Evolutionary conservation across 2,888 invertebrate species (phyloP).

Genomic region (Rhagium mordax): DNA sequence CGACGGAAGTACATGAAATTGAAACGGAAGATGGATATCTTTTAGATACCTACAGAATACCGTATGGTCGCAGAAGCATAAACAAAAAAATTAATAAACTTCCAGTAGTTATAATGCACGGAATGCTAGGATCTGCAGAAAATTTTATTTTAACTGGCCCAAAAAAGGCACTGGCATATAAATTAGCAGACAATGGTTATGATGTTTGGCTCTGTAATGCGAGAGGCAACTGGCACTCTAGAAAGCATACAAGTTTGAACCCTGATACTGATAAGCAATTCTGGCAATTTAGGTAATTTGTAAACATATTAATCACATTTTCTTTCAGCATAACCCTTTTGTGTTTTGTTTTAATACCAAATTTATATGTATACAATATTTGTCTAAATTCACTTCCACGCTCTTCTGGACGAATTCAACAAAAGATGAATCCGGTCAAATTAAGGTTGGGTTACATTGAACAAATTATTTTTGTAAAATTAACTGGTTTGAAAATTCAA

Average conservation of each 20-base stretch:
- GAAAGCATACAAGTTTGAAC: conserved; percentile 72
- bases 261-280: conserved; percentile 61
- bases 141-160: conserved; percentile 85
- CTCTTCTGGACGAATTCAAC: no score
- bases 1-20: conserved; percentile 76
- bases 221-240: conserved; percentile 82
- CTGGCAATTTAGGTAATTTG: conserved; percentile 52
- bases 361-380: no score
- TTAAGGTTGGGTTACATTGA: no score
- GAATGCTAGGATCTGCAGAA: conserved; percentile 81
- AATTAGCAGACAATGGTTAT: conserved; percentile 79
- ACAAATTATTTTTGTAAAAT: no score
- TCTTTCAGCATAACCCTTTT: conserved; percentile 83
- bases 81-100: conserved; percentile 68
- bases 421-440: no score
- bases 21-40: conserved; percentile 85
- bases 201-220: conserved; percentile 89
- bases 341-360: no score
- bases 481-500: no score
- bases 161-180: conserved; percentile 73
- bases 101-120: conserved; percentile 59
- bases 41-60: conserved; percentile 81
- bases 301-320: conserved; percentile 83
- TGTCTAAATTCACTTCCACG: no score
- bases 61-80: conserved; percentile 71